phyloP scores from a whole-genome alignment of 2,113 vertebrate genomes.

The Saimiri boliviensis region DNA sequence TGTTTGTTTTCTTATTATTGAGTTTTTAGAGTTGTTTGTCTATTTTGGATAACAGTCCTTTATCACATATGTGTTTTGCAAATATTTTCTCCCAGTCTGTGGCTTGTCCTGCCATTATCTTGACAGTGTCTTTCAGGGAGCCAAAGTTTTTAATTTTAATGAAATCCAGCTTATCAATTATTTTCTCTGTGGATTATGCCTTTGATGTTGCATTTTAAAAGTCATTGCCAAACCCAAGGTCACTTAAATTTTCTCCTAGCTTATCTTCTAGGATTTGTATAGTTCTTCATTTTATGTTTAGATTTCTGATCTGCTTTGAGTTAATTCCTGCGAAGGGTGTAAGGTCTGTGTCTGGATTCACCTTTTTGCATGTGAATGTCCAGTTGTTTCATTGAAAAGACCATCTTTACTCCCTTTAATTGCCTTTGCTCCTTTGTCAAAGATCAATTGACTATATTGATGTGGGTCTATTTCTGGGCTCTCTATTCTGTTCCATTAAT shows the following conservation, averaged over 20 bases:
- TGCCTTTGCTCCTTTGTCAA: background rate
- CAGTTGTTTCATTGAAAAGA: background rate
- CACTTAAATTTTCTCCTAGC: background rate
- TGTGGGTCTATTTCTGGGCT: background rate
- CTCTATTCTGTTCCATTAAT: background rate
- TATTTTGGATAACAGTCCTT: background rate
- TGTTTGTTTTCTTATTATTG: background rate
- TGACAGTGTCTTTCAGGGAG: background rate
- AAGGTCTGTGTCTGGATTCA: background rate
- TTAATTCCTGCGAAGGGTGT: background rate
- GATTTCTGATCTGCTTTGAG: background rate
- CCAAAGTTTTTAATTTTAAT: background rate
- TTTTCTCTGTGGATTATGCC: background rate
- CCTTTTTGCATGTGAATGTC: background rate
- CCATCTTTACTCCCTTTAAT: background rate
- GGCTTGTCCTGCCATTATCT: background rate
- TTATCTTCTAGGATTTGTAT: background rate
- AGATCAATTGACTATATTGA: background rate
- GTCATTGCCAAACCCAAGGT: background rate
- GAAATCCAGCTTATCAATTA: background rate
- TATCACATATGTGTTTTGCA: background rate
- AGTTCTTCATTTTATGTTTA: background rate
- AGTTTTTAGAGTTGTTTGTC: background rate
- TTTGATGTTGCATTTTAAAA: background rate
- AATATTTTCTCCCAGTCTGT: background rate